Evolutionary conservation across 2,888 invertebrate genomes (phyloP).

Genomic region (Papilio demoleus): DNA sequence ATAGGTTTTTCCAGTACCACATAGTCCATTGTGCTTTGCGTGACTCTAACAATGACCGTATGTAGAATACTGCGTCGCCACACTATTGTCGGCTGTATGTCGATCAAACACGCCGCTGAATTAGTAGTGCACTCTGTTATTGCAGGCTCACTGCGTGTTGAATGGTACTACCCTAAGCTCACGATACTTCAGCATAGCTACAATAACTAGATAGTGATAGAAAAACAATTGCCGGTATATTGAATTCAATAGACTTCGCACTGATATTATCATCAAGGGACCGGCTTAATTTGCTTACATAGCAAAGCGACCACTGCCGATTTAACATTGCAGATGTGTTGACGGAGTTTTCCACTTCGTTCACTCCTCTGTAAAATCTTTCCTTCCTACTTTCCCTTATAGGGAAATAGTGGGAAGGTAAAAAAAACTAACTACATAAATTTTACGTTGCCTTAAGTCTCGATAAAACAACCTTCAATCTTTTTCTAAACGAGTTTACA

Average conservation of each 20-base stretch:
- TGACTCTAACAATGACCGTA: slow-evolving; percentile 22
- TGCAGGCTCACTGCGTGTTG: slow-evolving; percentile 59
- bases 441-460: no score
- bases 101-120: slow-evolving; percentile 77
- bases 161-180: not conserved
- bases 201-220: not conserved
- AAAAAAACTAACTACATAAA: no score
- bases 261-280: no score
- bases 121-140: slow-evolving; percentile 74
- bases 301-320: no score
- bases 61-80: slow-evolving; percentile 21
- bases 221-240: not conserved
- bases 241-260: not conserved
- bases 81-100: slow-evolving; percentile 52
- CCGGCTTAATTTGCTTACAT: no score
- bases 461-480: no score
- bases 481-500: no score
- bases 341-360: no score
- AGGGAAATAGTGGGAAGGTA: no score
- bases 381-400: no score
- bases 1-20: not conserved
- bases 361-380: no score
- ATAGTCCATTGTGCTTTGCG: slow-evolving; percentile 6
- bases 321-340: no score
- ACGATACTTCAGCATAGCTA: not conserved